phyloP scores from a whole-genome alignment of 2,113 vertebrate genomes.

The Peucedramus taeniatus region DNA sequence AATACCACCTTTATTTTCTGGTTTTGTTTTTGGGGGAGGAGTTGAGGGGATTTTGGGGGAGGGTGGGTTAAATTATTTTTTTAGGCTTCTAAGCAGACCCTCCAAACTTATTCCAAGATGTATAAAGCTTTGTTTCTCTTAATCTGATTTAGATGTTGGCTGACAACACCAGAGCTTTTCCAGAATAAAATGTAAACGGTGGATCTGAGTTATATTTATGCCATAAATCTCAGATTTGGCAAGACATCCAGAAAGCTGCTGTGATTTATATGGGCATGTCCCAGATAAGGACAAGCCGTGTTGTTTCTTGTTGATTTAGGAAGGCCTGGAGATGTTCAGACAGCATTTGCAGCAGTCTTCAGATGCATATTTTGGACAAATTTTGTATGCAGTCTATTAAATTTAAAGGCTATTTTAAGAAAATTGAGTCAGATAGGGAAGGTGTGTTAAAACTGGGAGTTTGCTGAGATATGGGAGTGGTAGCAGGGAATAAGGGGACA shows the following conservation, averaged over 20 bases:
- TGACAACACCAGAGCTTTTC: background rate
- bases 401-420: background rate
- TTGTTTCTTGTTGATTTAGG: background rate
- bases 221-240: background rate
- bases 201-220: background rate
- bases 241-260: background rate
- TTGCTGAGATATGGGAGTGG: background rate
- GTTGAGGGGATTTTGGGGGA: background rate
- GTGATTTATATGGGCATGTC: background rate
- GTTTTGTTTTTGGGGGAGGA: background rate
- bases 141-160: background rate
- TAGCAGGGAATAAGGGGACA: background rate
- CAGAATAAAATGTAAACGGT: background rate
- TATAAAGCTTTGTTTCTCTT: background rate
- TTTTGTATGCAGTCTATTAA: background rate
- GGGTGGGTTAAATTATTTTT: background rate
- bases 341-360: background rate
- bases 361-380: background rate
- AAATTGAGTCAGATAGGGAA: background rate
- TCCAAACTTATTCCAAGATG: background rate
- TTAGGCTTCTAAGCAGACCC: background rate
- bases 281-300: background rate
- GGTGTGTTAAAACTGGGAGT: background rate
- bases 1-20: background rate
- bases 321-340: background rate